phyloP scores from a whole-genome alignment of 2,797 vertebrate species.

The Falco novaeseelandiae region DNA sequence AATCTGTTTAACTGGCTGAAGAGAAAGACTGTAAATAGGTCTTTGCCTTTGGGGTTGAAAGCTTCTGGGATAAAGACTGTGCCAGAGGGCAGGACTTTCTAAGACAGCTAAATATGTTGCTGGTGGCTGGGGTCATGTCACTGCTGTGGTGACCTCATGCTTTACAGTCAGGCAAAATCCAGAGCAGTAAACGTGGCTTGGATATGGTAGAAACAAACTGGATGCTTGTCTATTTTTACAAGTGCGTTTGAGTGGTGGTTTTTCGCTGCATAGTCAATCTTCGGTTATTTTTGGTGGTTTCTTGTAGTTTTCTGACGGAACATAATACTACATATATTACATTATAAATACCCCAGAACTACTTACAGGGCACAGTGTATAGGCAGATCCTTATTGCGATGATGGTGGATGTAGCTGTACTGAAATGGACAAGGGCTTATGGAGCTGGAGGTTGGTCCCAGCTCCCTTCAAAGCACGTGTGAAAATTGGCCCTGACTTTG shows the following conservation, averaged over 20 bases:
- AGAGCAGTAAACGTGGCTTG: neutral
- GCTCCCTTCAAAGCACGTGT: neutral
- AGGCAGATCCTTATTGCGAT: neutral
- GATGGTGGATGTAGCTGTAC: neutral
- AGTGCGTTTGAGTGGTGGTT: fast-evolving
- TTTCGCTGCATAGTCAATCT: neutral
- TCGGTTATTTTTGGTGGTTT: neutral
- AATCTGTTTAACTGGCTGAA: neutral
- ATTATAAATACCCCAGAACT: neutral
- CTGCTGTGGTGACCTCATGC: neutral
- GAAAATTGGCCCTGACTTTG: neutral
- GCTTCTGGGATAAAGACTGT: neutral
- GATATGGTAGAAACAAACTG: neutral
- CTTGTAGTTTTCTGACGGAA: neutral
- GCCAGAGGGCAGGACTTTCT: neutral
- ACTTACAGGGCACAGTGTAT: fast-evolving
- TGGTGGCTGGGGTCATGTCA: neutral
- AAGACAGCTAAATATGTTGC: neutral
- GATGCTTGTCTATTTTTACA: neutral
- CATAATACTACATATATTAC: fast-evolving
- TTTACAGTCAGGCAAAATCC: neutral
- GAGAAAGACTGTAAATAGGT: neutral
- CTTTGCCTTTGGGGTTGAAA: neutral
- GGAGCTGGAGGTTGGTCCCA: neutral
- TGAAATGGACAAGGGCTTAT: neutral